phyloP scores from a whole-genome alignment of 2,113 vertebrate species.

The Coptodon rendalli region DNA sequence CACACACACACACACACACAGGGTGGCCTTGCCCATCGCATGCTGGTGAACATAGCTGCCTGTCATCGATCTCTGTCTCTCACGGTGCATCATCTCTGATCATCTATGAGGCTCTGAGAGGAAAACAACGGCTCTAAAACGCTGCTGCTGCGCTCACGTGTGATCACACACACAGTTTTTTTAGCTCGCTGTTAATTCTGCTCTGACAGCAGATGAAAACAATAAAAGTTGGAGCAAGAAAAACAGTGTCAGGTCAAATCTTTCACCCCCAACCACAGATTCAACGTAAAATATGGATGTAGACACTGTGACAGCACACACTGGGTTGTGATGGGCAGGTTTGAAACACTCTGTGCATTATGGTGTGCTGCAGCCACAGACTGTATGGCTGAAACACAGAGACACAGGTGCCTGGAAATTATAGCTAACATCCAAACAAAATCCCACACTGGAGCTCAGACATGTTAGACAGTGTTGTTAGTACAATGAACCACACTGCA shows the following conservation, averaged over 20 bases:
- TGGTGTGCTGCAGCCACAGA: background rate
- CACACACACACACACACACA: background rate
- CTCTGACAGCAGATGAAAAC: background rate
- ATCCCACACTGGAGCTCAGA: background rate
- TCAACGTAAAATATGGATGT: background rate
- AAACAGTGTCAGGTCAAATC: background rate
- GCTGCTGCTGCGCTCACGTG: background rate
- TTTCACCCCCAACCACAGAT: background rate
- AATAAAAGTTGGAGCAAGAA: background rate
- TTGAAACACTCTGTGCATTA: background rate
- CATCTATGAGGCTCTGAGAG: background rate
- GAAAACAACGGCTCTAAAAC: background rate
- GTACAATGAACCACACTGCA: background rate
- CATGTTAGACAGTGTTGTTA: background rate
- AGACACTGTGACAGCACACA: background rate
- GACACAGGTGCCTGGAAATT: background rate
- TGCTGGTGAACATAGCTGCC: background rate
- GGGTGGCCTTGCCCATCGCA: background rate
- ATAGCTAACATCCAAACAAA: background rate
- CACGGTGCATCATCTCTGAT: background rate
- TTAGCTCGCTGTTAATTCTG: background rate
- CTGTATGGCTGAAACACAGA: background rate
- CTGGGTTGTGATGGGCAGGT: background rate
- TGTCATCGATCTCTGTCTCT: background rate
- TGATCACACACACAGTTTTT: background rate